Conservation (phyloP, 2,113 vertebrate species). For the Pongo abelii region DNA sequence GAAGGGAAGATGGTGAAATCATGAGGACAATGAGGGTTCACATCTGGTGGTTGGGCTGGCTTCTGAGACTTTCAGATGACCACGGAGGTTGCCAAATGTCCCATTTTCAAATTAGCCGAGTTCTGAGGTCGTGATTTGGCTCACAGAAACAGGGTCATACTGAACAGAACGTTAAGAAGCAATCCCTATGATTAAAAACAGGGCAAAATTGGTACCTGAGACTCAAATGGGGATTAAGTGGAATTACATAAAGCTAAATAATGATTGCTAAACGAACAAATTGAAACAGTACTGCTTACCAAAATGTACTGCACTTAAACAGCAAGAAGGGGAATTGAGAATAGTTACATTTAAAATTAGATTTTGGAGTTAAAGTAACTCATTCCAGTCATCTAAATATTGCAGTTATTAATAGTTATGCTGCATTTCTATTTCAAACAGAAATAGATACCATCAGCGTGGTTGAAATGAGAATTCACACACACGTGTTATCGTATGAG, state of each 20-base stretch:
- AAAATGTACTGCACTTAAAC: neutral
- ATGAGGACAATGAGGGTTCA: neutral
- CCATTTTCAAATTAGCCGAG: conserved; percentile 37
- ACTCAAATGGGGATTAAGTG: neutral
- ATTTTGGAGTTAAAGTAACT: conserved; percentile 34
- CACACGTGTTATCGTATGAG: neutral
- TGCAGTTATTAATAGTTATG: conserved; percentile 8
- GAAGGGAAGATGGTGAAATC: neutral
- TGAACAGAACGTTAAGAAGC: conserved; percentile 18
- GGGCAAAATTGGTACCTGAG: conserved; percentile 19
- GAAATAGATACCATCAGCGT: neutral
- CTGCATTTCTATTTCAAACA: conserved; percentile 23
- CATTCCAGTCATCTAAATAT: conserved; percentile 38
- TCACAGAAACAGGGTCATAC: neutral
- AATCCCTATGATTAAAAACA: conserved; percentile 46
- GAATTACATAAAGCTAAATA: conserved; percentile 19
- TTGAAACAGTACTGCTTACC: neutral
- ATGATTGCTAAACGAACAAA: conserved; percentile 8
- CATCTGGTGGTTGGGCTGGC: neutral
- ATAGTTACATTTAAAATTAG: conserved; percentile 35
- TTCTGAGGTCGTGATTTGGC: conserved; percentile 29
- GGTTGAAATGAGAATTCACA: neutral
- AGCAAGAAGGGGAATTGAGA: neutral
- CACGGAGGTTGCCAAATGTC: neutral
- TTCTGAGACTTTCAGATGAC: neutral